Evolutionary conservation across 2,888 invertebrate species (phyloP), one percentile per base, ranked within the genome.

Genomic region (Pedicia rivosa): DNA sequence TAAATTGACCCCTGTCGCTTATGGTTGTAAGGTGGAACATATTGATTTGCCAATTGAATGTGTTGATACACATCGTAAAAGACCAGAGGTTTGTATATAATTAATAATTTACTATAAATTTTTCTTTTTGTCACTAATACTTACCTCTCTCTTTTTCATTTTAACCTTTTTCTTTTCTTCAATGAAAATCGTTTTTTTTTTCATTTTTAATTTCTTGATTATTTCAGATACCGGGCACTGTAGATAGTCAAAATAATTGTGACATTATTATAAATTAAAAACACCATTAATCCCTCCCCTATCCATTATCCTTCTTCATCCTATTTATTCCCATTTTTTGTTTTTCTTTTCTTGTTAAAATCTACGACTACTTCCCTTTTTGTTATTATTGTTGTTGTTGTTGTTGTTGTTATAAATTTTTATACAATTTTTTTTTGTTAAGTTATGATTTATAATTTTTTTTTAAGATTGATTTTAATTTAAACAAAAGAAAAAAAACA

Each of bases 1-100:
- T 57, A 95, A 95, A 63, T 65, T 98, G 55, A 97, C 95, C 14
- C 97, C 97, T 3, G 87, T 95, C 22, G 97, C 98, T 24, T 98
- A 98, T 60, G 97, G 97, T 27, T 98, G 97, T 62, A 82, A 91
- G 51, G 83, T 94, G 56, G 95, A 97, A 56, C 79, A 90, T 62
- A 84, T 97, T 56, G 73, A 78, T 54, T 69, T 98, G 46, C 80
- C 87, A 27, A 80, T 97, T 37, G 82, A 82, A 40, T 94, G 95
- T 42, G 97, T 97, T 40, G 88, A 97, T 62, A 98, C 97, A 36
- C 95, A 98, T 63, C 75, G 94, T 35, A 74, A 87, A 39, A 92
- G 90, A 64, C 94, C 94, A 49, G 66, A 70, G 64, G 81, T 82
- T 64, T 60, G 62, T 62, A 49, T 29, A n/a, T 12, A 25, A 33